Conservation (phyloP, 2,888 invertebrate species). For the Cheilosia urbana region DNA sequence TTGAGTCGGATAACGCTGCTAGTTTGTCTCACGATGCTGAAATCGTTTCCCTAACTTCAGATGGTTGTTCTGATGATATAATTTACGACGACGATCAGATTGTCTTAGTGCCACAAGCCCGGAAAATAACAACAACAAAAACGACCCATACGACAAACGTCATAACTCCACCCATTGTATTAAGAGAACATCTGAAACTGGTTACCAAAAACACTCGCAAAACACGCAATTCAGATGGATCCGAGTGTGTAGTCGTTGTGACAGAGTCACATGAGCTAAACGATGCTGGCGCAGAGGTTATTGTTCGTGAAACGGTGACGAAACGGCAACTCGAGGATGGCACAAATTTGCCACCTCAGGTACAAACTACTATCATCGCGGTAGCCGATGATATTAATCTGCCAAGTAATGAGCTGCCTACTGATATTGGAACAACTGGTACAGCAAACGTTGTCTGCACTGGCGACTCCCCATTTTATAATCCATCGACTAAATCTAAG, state of each 20-base stretch:
- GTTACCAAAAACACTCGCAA: constrained; percentile 36
- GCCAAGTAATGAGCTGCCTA: not conserved
- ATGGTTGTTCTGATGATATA: constrained; percentile 30
- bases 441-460: not conserved
- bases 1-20: constrained; percentile 39
- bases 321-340: constrained; percentile 32
- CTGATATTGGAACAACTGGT: not conserved
- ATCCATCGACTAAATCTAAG: constrained; percentile 59
- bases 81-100: constrained; percentile 27
- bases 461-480: constrained; percentile 65
- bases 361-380: constrained; percentile 23
- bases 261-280: constrained; percentile 42
- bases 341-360: constrained; percentile 17
- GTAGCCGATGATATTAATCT: constrained; percentile 12
- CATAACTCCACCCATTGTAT: not conserved
- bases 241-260: constrained; percentile 43
- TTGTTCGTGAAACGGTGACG: constrained; percentile 31
- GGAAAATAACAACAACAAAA: not conserved
- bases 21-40: constrained; percentile 54
- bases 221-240: constrained; percentile 41
- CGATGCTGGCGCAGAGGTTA: constrained; percentile 20
- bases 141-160: constrained; percentile 6
- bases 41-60: constrained; percentile 30
- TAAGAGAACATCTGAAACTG: constrained; percentile 10
- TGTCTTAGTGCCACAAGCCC: constrained; percentile 1